Evolutionary conservation across 2,113 vertebrate species (phyloP), one percentile per base, ranked within the genome.

Genomic region (Pleuronectes platessa): DNA sequence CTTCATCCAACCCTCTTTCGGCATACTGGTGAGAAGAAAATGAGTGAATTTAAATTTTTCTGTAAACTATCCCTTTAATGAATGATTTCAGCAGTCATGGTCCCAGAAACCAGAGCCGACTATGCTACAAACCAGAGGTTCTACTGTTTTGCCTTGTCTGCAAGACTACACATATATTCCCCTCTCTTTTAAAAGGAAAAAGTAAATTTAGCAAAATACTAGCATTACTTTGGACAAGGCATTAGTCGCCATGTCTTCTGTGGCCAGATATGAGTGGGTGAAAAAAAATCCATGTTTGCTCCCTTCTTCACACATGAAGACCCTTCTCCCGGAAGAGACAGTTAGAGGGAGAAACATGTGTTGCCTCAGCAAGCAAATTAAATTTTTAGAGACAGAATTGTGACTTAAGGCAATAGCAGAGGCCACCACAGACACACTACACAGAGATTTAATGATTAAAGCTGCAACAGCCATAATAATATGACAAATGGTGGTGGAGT

Each of bases 271-370:
- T 18, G 18, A 51, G 7, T 51, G 49, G 49, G 49, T 51, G 17
- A 20, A 20, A 12, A 12, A 24, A 17, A 84, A 72, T 47, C 49
- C 69, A 55, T 65, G 40, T 81, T 72, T 79, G 67, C 78, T 66
- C 31, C 53, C 49, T 61, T 71, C 66, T 58, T 65, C 77, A 63
- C 63, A 81, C 63, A 84, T 56, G 74, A 79, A 79, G 70, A 72
- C 64, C 64, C 40, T 53, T 61, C 49, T 90, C 91, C 85, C 92
- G n/a, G 61, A 78, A 85, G 89, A 91, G 73, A 84, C 85, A 92
- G 92, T 94, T 94, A 93, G 65, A 82, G 71, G 31, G 35, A 68
- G 71, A 92, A 90, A 78, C 55, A 75, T 75, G 82, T 73, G 74
- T 76, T 78, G 51, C 67, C 75, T 81, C 70, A 56, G 76, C 72